Evolutionary conservation across 37 sponge, comb jelly and placozoan genomes (phyloP), one percentile per base, ranked within the genome.

Genomic region (Dysidea cf. avara): DNA sequence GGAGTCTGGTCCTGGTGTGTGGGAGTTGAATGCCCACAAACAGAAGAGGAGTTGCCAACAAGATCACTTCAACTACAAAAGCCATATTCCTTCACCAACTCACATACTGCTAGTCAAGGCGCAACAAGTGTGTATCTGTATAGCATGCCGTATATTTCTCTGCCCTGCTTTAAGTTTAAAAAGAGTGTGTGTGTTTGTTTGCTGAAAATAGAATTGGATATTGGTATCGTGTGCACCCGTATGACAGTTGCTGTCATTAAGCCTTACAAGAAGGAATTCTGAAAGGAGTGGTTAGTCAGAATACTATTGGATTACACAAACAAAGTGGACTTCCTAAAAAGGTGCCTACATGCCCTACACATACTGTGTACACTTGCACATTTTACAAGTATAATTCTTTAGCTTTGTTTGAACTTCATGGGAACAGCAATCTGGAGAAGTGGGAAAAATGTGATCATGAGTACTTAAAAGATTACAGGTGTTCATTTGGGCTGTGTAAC

Each of bases 261-360:
- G n/a, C 61, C 61, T 5, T 30, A 21, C 21, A 79, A 69, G 70
- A 79, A n/a, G 79, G 79, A 24, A 49, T 58, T 2, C 56, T 81
- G 64, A 72, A 62, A 33, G 56, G 61, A 38, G 70, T 70, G 7
- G 71, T 81, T 13, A 81, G 82, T 61, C 82, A 81, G 62, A 81
- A 81, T 52, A 57, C 63, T 39, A 73, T 72, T 53, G 82, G 82
- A 18, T 64, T 81, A 14, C 82, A 81, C 63, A 49, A 73, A 16
- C 59, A 73, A 38, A 81, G 82, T 72, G 82, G 82, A 39, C 61
- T 81, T 17, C 63, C 65, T 6, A 81, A 81, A 74, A n/a, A n/a
- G n/a, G n/a, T n/a, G n/a, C n/a, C n/a, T n/a, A n/a, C n/a, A n/a
- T n/a, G n/a, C n/a, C n/a, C n/a, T n/a, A n/a, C n/a, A n/a, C n/a